Evolutionary conservation across 1,140 invertebrate species (phyloP), one percentile per base, ranked within the genome.

Genomic region (Batillaria attramentaria): DNA sequence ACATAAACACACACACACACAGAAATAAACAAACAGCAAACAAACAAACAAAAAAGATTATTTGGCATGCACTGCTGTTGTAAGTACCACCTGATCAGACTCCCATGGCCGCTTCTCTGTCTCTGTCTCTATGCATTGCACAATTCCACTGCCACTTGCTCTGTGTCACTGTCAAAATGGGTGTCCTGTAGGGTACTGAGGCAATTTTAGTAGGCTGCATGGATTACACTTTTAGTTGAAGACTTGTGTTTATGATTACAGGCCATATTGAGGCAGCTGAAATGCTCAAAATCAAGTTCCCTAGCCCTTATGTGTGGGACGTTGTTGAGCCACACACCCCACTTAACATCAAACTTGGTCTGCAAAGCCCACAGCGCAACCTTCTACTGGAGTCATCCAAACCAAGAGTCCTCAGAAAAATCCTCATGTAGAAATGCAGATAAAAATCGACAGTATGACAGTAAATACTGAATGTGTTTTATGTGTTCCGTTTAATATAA

Each of bases 311-410:
- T 83, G 86, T 85, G 5, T 85, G 84, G 84, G 85, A 86, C 31
- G 81, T 86, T 3, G 82, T 84, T 10, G 85, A 87, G 33, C 85
- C 83, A 50, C 85, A 86, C 66, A 87, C 86, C 28, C 86, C 86
- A 2, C 81, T 84, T 13, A 78, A 79, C 18, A 85, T 86, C 43
- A 66, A 78, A 31, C 74, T 87, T 18, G 86, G 86, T 24, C 79
- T 87, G 5, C 83, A 83, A 65, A 85, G 80, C 69, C 86, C 86
- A 31, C 65, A 77, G 13, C 79, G 84, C 28, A 82, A 79, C 74
- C 80, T 83, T 46, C 57, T 87, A 8, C 72, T 87, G 41, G 84
- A 86, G 65, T 86, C 85, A 2, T 62, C 81, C 10, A 43, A 62
- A 54, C 72, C 57, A 10, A 74, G 68, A 62, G 28, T 79, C 24